Evolutionary conservation across 2,797 vertebrate species (phyloP).

Genomic region (Gymnodraco acuticeps): DNA sequence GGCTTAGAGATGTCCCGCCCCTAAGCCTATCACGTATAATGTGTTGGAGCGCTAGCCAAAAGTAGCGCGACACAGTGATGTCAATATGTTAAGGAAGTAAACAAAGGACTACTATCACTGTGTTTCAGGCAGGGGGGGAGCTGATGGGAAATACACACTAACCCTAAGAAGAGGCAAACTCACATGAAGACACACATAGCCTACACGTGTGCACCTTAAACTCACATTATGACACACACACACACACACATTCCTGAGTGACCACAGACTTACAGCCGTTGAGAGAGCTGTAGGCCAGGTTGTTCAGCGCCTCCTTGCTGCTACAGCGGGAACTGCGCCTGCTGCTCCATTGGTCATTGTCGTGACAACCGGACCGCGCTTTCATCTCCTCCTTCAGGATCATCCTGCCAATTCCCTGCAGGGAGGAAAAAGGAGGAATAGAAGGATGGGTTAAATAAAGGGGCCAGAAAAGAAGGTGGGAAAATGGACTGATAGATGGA

Average conservation of each 20-base stretch:
- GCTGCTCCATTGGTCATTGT: slow-evolving; percentile 92
- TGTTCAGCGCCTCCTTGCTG: slow-evolving; percentile 94
- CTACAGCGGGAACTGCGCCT: slow-evolving; percentile 90
- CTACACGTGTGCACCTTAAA: neutral
- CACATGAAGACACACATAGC: slow-evolving; percentile 8
- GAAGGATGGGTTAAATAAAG: slow-evolving; percentile 22
- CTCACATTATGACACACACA: neutral
- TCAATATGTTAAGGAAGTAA: no score
- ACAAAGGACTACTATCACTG: no score
- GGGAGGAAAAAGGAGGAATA: neutral
- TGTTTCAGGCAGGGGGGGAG: no score
- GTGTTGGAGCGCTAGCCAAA: no score
- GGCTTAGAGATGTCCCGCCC: no score
- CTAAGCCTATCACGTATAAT: no score
- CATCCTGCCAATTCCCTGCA: slow-evolving; percentile 93
- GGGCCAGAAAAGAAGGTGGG: neutral
- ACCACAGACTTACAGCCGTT: slow-evolving; percentile 91
- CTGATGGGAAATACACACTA: no score
- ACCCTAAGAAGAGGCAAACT: neutral
- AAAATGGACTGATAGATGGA: slow-evolving; percentile 26
- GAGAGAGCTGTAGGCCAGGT: slow-evolving; percentile 87
- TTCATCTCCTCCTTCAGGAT: slow-evolving; percentile 99
- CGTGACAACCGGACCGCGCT: slow-evolving; percentile 91
- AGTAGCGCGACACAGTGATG: no score
- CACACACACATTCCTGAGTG: no score